Conservation (phyloP, 2,888 invertebrate species). For the Camptogramma bilineatum region DNA sequence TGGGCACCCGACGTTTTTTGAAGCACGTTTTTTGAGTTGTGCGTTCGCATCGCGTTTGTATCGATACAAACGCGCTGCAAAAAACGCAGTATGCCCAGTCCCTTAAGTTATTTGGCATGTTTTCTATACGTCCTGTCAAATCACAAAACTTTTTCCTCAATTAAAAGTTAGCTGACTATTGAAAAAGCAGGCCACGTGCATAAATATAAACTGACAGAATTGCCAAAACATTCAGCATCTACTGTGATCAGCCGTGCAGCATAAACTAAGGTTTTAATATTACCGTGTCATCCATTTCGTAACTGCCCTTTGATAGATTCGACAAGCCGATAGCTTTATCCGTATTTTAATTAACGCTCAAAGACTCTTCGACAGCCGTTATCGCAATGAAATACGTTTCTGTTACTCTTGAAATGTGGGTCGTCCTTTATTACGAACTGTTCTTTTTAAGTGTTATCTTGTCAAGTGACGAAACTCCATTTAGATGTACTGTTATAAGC, state of each 20-base stretch:
- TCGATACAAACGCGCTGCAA: too few species aligned
- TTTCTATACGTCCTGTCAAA: background rate
- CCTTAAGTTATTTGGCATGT: too few species aligned
- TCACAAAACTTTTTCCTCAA: too few species aligned
- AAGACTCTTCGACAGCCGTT: constrained; percentile 57
- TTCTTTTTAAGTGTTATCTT: constrained; percentile 71
- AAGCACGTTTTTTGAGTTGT: too few species aligned
- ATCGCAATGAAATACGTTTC: constrained; percentile 58
- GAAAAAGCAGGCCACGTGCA: background rate
- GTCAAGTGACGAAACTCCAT: constrained; percentile 71
- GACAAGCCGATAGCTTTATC: constrained; percentile 51
- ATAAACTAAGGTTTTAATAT: constrained; percentile 32
- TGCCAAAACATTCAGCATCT: constrained; percentile 1
- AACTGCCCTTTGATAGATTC: constrained; percentile 48
- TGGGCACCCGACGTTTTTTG: too few species aligned
- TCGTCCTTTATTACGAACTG: constrained; percentile 62
- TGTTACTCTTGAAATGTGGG: constrained; percentile 66
- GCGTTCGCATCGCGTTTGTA: too few species aligned
- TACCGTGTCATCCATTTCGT: constrained; percentile 49
- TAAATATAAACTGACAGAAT: background rate
- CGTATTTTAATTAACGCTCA: constrained; percentile 66
- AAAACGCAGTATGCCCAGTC: too few species aligned
- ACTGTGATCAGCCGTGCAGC: constrained; percentile 11
- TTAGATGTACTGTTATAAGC: constrained; percentile 65
- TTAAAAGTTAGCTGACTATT: too few species aligned